These are phyloP conservation scores for Takifugu rubripes DNA, from an alignment of 2,797 vertebrate species.

Conservation along the genomic window DNA sequence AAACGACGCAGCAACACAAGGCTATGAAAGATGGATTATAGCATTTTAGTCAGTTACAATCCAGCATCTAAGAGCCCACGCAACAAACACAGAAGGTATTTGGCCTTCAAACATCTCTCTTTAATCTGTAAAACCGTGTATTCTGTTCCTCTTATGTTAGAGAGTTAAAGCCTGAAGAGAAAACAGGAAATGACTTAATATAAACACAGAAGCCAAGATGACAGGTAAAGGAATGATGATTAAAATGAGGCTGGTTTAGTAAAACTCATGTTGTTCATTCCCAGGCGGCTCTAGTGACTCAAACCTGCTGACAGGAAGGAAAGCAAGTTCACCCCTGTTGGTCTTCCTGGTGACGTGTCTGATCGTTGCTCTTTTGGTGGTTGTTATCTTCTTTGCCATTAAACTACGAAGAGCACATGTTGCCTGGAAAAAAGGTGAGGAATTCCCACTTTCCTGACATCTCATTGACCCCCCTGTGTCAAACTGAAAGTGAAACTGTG, in stretches of 20 bases:
- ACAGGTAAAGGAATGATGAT: not conserved
- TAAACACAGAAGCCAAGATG: constrained; percentile 16
- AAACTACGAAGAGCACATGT: constrained; percentile 84
- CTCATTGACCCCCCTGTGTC: not conserved
- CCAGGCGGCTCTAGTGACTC: constrained; percentile 14
- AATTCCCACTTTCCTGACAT: not conserved
- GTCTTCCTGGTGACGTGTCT: constrained; percentile 82
- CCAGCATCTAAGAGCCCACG: not conserved
- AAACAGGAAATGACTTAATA: constrained; percentile 22
- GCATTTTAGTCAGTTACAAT: too few relatives aligned
- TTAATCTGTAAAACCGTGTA: not conserved
- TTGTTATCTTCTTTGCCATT: constrained; percentile 80
- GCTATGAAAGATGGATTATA: too few relatives aligned
- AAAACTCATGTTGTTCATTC: constrained; percentile 15
- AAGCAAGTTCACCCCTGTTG: constrained; percentile 66
- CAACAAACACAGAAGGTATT: constrained; percentile 40
- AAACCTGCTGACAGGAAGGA: rapidly evolving
- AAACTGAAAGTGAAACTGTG: too few relatives aligned
- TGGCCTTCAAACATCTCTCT: not conserved
- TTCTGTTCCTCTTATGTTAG: not conserved
- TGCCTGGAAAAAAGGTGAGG: constrained; percentile 85
- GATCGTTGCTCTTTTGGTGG: constrained; percentile 77
- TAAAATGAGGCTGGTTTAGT: not conserved
- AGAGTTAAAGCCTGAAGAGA: constrained; percentile 37
- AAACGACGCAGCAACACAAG: too few relatives aligned